Conservation (phyloP, 2,797 vertebrate genomes). For the Acipenser oxyrinchus region DNA sequence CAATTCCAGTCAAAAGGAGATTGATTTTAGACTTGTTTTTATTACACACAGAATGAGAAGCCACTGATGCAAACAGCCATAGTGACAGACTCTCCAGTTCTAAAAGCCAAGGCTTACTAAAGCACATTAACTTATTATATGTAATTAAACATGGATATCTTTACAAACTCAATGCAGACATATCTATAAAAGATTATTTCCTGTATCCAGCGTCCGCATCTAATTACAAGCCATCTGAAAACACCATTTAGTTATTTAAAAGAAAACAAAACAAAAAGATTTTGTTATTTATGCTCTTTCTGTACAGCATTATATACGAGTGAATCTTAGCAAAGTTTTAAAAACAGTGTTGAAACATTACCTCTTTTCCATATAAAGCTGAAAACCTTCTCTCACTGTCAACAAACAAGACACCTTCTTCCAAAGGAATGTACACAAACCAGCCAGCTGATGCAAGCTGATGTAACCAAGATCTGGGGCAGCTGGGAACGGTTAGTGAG, state of each 20-base stretch:
- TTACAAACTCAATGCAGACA: not conserved
- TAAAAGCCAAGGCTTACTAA: not conserved
- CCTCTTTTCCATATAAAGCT: not conserved
- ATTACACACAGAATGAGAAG: not conserved
- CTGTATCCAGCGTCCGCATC: not conserved
- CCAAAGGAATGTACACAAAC: conserved; percentile 20
- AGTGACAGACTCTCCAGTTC: not conserved
- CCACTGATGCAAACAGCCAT: not conserved
- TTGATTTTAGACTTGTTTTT: not conserved
- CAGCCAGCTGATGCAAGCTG: conserved; percentile 36
- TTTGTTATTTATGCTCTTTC: not conserved
- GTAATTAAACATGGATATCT: not conserved
- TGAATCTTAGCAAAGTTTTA: conserved; percentile 14
- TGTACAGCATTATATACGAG: not conserved
- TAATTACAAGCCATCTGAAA: no score
- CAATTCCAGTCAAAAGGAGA: not conserved
- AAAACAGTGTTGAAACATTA: conserved; percentile 10
- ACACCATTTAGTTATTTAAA: no score
- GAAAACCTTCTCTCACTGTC: not conserved
- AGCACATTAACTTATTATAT: not conserved
- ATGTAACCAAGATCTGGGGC: conserved; percentile 40
- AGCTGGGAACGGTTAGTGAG: conserved; percentile 45
- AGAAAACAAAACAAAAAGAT: no score
- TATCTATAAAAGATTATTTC: not conserved
- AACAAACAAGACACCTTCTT: conserved; percentile 4